Evolutionary conservation across 1,140 invertebrate genomes (phyloP).

Genomic region (Delia radicum): DNA sequence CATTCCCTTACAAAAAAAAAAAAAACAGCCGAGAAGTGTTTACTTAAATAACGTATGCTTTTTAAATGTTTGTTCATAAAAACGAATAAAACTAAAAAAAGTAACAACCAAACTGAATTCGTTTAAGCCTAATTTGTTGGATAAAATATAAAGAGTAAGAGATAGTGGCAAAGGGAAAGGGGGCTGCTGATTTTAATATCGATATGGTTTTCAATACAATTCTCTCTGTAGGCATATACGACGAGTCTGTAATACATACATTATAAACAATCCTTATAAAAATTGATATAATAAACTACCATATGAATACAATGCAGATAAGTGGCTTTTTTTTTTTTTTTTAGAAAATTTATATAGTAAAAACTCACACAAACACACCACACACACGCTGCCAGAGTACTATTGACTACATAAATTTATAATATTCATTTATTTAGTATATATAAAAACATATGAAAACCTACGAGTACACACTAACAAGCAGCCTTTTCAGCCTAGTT

Average conservation of each 20-base stretch:
- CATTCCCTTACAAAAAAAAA: neutral
- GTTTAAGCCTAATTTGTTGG: neutral
- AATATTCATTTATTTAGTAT: too few relatives aligned
- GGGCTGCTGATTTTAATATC: too few relatives aligned
- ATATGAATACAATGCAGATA: slow-evolving; percentile 12
- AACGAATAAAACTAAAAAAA: neutral
- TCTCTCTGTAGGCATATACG: too few relatives aligned
- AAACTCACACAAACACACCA: too few relatives aligned
- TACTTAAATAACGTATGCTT: neutral
- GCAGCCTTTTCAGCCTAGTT: neutral
- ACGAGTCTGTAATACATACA: neutral
- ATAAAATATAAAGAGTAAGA: neutral
- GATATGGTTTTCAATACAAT: too few relatives aligned
- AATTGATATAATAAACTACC: slow-evolving; percentile 10
- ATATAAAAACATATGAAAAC: too few relatives aligned
- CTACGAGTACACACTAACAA: too few relatives aligned
- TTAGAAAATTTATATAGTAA: slow-evolving; percentile 3
- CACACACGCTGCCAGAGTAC: too few relatives aligned
- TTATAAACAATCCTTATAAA: neutral
- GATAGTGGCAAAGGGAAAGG: too few relatives aligned
- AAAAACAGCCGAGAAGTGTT: neutral
- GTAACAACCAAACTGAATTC: neutral
- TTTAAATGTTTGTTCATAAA: neutral
- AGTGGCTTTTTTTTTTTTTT: neutral
- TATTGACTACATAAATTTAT: too few relatives aligned